Conservation (phyloP, 2,888 invertebrate species). For the Lepidocyrtinus sp. region DNA sequence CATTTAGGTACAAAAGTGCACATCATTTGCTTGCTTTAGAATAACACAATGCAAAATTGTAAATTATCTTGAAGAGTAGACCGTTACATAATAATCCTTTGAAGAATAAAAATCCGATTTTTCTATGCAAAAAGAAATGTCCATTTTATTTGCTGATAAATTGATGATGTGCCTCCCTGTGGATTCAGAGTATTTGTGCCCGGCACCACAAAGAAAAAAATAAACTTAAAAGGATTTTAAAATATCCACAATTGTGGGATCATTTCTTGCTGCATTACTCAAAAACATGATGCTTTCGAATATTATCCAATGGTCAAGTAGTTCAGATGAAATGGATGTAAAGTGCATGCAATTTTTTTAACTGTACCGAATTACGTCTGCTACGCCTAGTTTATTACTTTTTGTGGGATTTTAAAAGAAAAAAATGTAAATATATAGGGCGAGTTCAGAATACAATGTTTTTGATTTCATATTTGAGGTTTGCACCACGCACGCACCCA, state of each 20-base stretch:
- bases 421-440: too few species aligned
- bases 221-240: background rate
- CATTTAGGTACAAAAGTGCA: too few species aligned
- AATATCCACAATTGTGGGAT: too few species aligned
- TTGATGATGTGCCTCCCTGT: background rate
- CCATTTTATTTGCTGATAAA: background rate
- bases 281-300: background rate
- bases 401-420: background rate
- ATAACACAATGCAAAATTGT: too few species aligned
- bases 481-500: too few species aligned
- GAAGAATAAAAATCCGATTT: too few species aligned
- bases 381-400: constrained; percentile 34
- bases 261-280: background rate
- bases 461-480: too few species aligned
- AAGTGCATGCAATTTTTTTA: constrained; percentile 37
- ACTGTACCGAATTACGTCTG: constrained; percentile 43
- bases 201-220: background rate
- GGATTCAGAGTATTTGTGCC: background rate
- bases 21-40: too few species aligned
- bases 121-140: background rate
- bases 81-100: background rate
- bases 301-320: background rate
- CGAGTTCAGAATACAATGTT: too few species aligned
- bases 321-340: background rate
- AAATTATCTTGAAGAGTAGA: too few species aligned